Percentiles rank a stretch among this genome's conserved stretches.
phyloP scores from a whole-genome alignment of 2,888 invertebrate genomes.

The Eupithecia pulchellata region DNA sequence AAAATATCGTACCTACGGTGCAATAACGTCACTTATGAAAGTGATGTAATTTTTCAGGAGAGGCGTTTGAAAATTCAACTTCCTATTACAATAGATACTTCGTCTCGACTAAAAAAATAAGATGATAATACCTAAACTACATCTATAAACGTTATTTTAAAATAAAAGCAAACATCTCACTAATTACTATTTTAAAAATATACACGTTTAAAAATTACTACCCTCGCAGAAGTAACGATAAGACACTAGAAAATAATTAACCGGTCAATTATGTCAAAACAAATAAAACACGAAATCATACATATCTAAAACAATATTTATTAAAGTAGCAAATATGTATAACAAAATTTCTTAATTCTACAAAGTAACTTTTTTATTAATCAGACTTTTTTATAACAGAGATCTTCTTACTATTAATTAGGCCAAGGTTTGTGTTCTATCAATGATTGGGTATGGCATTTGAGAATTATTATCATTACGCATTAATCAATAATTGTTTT shows the following conservation, averaged over 20 bases:
- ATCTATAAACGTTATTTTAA: conserved; percentile 25
- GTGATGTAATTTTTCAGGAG: conserved; percentile 17
- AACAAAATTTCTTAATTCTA: conserved; percentile 9
- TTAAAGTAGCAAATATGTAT: background rate
- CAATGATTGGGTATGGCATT: too few species aligned
- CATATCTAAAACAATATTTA: conserved; percentile 16
- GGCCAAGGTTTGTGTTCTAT: too few species aligned
- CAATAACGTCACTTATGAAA: conserved; percentile 23
- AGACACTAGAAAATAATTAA: conserved; percentile 17
- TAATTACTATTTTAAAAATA: conserved; percentile 19
- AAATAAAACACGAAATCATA: conserved; percentile 15
- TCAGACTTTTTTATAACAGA: background rate
- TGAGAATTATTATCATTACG: too few species aligned
- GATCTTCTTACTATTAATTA: background rate
- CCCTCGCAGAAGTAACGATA: conserved; percentile 22
- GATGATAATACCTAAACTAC: conserved; percentile 20
- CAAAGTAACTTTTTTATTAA: conserved; percentile 3
- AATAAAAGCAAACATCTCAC: conserved; percentile 19
- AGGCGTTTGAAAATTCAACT: conserved; percentile 28
- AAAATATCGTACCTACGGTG: conserved; percentile 14
- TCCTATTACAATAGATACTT: conserved; percentile 23
- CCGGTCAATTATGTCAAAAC: conserved; percentile 19
- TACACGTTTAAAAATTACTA: conserved; percentile 19
- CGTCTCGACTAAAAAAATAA: conserved; percentile 23
- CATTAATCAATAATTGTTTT: background rate